Evolutionary conservation across 2,113 vertebrate genomes (phyloP), one percentile per base, ranked within the genome.

Genomic region (Egretta garzetta): DNA sequence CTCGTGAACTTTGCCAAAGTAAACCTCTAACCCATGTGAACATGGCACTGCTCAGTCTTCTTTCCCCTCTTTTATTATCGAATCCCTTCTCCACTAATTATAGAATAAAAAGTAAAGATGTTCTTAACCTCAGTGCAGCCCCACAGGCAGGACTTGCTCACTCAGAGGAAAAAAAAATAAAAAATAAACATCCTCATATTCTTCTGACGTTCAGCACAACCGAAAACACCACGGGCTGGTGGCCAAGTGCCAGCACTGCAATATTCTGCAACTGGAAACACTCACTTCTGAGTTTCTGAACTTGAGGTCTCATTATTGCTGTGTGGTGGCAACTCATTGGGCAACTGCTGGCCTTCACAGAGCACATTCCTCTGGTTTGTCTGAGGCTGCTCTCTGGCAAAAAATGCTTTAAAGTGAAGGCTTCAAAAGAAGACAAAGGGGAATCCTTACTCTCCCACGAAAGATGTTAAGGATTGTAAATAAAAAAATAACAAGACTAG

Each of bases 21-120:
- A 96, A 96, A 95, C 59, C n/a, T 95, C 50, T 50, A 58, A 92
- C 74, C 73, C 43, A 21, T 60, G 55, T 47, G 74, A 96, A 91
- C 9, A 4, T 19, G 45, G 59, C 41, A 5, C 37, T 86, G 39
- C 55, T 90, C 32, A 26, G 9, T 49, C 56, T 85, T 80, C 32
- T 74, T 47, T 35, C 49, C 70, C 15, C 9, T 68, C 49, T 86
- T 83, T 82, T 73, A 52, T 47, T 56, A 88, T 20, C 39, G 80
- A 21, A 55, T 60, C 13, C 20, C 19, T 88, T 67, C 26, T 32
- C 80, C 62, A 11, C 32, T 83, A 82, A 50, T 55, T 72, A 39
- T 4, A 41, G 77, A 73, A 56, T 37, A 66, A 95, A 71, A 93
- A 81, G 5, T 50, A 88, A 86, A 77, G 85, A 33, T 24, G 43